A percentile compares a stretch with the other conserved stretches of the same genome.
phyloP scores from a whole-genome alignment of 1,140 invertebrate species.

The Polypedilum pembai region DNA sequence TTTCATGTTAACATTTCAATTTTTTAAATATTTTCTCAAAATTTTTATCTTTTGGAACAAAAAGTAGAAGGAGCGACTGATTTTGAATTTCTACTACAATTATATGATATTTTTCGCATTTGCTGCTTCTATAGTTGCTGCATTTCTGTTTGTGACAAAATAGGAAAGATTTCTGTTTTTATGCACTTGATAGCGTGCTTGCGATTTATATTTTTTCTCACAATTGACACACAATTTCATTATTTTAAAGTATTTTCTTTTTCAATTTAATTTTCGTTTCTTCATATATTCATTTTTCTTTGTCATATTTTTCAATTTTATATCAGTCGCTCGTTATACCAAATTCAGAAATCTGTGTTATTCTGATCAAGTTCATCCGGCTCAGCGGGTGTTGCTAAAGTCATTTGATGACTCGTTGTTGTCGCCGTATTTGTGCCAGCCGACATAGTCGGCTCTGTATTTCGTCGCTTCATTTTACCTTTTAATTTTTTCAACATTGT shows the following conservation, averaged over 20 bases:
- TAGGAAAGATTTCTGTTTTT: not conserved
- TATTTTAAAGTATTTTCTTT: not conserved
- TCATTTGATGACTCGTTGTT: constrained; percentile 45
- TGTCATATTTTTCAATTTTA: constrained; percentile 40
- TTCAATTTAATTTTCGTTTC: not conserved
- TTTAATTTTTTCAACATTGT: constrained; percentile 87
- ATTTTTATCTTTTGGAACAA: not conserved
- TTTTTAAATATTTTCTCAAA: not conserved
- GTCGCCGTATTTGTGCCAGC: constrained; percentile 52
- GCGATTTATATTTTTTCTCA: not conserved
- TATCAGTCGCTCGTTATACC: constrained; percentile 57
- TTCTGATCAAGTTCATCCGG: constrained; percentile 42
- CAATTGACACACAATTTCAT: constrained; percentile 1
- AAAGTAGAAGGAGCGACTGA: constrained; percentile 21
- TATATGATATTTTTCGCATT: not conserved
- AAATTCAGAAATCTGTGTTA: constrained; percentile 51
- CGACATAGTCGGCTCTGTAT: constrained; percentile 84
- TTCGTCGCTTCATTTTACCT: constrained; percentile 88
- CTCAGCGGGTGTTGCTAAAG: constrained; percentile 46
- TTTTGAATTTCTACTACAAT: not conserved
- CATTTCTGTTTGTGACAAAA: too few species aligned
- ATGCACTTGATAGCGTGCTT: not conserved
- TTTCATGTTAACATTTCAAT: not conserved
- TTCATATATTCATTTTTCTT: constrained; percentile 36
- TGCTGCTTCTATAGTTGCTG: not conserved